Conservation (phyloP, 2,113 vertebrate genomes). For the Illadopsis cleaveri region DNA sequence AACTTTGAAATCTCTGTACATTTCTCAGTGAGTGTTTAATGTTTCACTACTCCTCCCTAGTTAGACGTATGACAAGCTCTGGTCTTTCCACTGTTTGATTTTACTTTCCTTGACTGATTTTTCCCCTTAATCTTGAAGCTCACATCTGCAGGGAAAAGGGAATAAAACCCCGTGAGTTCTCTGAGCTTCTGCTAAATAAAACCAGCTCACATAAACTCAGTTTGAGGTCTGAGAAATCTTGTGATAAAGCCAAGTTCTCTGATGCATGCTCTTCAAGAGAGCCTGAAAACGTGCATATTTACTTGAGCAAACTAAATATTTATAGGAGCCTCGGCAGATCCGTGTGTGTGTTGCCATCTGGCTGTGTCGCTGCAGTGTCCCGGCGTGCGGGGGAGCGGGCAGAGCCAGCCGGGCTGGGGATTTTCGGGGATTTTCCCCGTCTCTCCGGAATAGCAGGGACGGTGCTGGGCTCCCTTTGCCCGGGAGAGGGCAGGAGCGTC, state of each 20-base stretch:
- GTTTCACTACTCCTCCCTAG: not conserved
- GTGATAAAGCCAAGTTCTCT: not conserved
- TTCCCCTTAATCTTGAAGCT: not conserved
- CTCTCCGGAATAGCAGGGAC: rapidly evolving
- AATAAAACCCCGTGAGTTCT: rapidly evolving
- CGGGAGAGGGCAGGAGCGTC: not conserved
- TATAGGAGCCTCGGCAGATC: not conserved
- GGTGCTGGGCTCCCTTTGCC: not conserved
- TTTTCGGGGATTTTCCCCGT: not conserved
- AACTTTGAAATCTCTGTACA: not conserved
- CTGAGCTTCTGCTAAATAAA: not conserved
- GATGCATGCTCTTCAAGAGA: not conserved
- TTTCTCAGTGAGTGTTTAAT: not conserved
- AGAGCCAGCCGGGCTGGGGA: no score
- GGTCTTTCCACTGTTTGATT: not conserved
- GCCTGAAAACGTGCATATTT: not conserved
- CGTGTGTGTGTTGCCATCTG: not conserved
- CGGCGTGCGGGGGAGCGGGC: not conserved
- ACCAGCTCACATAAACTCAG: rapidly evolving
- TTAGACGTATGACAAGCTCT: not conserved
- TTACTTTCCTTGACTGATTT: not conserved
- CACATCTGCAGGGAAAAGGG: rapidly evolving
- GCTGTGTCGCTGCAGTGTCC: not conserved
- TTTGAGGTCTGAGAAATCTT: not conserved
- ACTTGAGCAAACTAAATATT: not conserved